phyloP scores from a whole-genome alignment of 2,113 vertebrate genomes.

The chimpanzee (Pan troglodytes) region NHGRI_mPanTro3-v2.1_pri NC_072401.2:6725501-6726000 shows the following conservation, averaged over 20 bases:
- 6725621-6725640: not conserved
- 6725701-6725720: not conserved
- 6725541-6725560: not conserved
- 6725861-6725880: not conserved
- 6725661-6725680: not conserved
- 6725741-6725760: not conserved
- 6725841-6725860: not conserved
- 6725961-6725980: not conserved
- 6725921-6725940: not conserved
- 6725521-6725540: not conserved
- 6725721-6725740: not conserved
- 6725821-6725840: not conserved
- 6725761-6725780: not conserved
- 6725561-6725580: not conserved
- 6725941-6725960: not conserved
- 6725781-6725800: not conserved
- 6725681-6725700: not conserved
- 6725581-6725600: not conserved
- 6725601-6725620: not conserved
- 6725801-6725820: not conserved
- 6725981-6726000: not conserved
- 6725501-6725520: rapidly evolving
- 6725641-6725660: not conserved
- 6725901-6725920: not conserved
- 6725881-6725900: not conserved